Base-by-base conservation (phyloP, 2,888 invertebrate genomes). In the Villa cingulata region DNA sequence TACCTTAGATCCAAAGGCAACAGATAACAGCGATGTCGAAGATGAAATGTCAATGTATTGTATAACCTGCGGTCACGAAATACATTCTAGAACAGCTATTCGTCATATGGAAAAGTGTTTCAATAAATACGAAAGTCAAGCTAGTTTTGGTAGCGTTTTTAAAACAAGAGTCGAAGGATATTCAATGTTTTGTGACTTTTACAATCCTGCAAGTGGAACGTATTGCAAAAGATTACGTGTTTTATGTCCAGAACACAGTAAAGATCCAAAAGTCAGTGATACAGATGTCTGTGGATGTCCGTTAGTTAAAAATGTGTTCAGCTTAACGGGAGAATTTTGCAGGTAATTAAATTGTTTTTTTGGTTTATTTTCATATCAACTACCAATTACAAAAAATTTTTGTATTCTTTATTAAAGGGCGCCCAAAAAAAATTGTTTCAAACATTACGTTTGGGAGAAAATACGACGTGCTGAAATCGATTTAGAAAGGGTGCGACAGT, bases 31-130 rank as follows among this genome's bases (percentile, higher is more conserved):
- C 51, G 83, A 84, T 51, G 71, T 74, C 9, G 76, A 76, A 55
- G 78, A 76, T 51, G 81, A 83, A 58, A 67, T 66, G 51, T 87
- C 86, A 44, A 87, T 91, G 77, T 91, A 91, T 65, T 97, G 97
- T 67, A 89, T 96, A 32, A 95, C 95, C 0, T 97, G 97, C 70
- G 96, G 96, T 0, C 90, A 90, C 65, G 95, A 96, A 72, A 86
- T 96, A 51, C 86, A 89, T 64, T 86, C 90, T 1, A 80, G 85
- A 46, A 86, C 88, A 0, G 95, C 94, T 0, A 80, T 95, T 18
- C 88, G 89, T 59, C 97, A 97, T 62, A 92, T 97, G 91, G 96
- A 95, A 71, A 92, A 92, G 65, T 97, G 96, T 66, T 97, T 94
- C 68, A 86, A 90, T 55, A 96, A 96, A 78, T 91, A 92, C 67